Evolutionary conservation across 2,888 invertebrate species (phyloP), one percentile per base, ranked within the genome.

Genomic region (Cosmorhoe ocellata): DNA sequence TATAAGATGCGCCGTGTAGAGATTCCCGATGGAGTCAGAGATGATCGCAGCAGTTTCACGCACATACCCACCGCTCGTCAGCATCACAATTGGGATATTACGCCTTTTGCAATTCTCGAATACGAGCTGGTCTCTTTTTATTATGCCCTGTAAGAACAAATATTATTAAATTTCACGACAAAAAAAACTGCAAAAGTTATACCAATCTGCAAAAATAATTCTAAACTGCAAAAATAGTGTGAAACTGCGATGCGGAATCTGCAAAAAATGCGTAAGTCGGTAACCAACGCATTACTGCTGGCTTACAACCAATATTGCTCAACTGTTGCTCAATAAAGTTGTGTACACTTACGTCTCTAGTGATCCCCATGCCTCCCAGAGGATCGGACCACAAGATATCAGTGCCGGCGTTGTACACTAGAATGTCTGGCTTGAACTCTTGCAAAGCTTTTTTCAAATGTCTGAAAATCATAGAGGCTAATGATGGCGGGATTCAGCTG

Each of bases 351-450:
- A 47, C 51, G 9, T 41, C 38, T 13, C 14, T 46, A n/a, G 94
- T 92, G 42, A 98, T 92, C 3, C 92, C 85, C 67, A 97, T 83
- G 38, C 91, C 83, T 0, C 97, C 97, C 4, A 97, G 84, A 0
- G 94, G 93, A 80, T 98, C 97, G 0, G 94, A 93, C 51, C 92
- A 91, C 28, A 98, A 81, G 26, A 97, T 91, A 76, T 98, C 97
- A 0, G 97, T 97, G 0, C 97, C 98, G n/a, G 98, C 97, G 81
- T 98, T 97, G 81, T 97, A 98, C n/a, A 98, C 92, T 36, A 97
- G 84, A 14, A 97, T 87, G 72, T 97, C 94, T 0, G 97, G 96
- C 42, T 84, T 84, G 71, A 96, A 97, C 69, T 95, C 93, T 0
- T 88, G 76, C 13, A 96, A 74, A 0, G 96, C 94, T 32, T 87